A percentile compares a stretch with the other conserved stretches of the same genome.
These are phyloP conservation scores for Laticauda laticaudata DNA, from an alignment of 2,113 vertebrate genomes.

Conservation along the genomic window DNA sequence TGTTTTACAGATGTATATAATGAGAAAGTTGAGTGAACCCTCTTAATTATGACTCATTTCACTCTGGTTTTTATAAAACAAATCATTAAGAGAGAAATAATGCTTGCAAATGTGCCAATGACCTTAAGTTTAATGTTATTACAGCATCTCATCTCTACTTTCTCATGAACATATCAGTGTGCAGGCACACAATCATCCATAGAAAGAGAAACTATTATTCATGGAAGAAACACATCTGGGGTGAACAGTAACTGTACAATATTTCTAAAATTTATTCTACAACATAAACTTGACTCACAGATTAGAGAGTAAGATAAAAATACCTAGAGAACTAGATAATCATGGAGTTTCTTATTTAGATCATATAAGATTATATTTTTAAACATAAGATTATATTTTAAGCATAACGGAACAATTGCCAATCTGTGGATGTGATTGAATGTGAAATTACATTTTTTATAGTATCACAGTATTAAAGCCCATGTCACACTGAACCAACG, in stretches of 20 bases:
- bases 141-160: background rate
- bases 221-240: background rate
- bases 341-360: background rate
- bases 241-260: background rate
- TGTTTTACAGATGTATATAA: background rate
- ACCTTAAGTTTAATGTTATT: background rate
- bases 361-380: background rate
- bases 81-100: background rate
- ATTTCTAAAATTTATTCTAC: slow-evolving; percentile 9
- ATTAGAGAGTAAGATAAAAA: slow-evolving; percentile 1
- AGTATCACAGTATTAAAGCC: background rate
- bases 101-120: slow-evolving; percentile 7
- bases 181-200: background rate
- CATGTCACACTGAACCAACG: too few relatives aligned
- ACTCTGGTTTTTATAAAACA: background rate
- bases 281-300: background rate
- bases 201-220: slow-evolving; percentile 6
- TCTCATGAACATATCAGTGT: background rate
- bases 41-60: slow-evolving; percentile 23
- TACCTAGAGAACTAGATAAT: background rate
- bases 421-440: background rate
- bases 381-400: background rate
- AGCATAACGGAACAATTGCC: slow-evolving; percentile 10
- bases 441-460: background rate
- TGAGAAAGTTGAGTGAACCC: background rate